These are phyloP conservation scores for Drosophila sp. DNA, from an alignment of 1,140 invertebrate genomes.

Conservation along the genomic window DNA sequence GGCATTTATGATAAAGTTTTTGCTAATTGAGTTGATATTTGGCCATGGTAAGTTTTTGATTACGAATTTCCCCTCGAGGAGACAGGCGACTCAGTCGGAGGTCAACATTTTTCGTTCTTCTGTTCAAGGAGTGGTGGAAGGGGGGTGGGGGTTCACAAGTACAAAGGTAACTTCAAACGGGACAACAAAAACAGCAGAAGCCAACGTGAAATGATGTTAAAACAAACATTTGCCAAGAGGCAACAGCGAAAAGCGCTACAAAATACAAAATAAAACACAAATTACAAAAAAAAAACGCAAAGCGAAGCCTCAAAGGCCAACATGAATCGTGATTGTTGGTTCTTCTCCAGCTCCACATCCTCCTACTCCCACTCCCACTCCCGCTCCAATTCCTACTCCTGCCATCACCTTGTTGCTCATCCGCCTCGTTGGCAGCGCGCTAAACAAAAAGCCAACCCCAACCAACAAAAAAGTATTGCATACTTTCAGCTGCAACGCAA, in stretches of 20 bases:
- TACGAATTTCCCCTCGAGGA: conserved; percentile 11
- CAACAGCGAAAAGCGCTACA: conserved; percentile 50
- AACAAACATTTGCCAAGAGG: conserved; percentile 65
- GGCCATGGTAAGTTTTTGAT: conserved; percentile 13
- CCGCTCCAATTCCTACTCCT: conserved; percentile 1
- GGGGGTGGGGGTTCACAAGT: conserved; percentile 17
- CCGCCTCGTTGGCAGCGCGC: conserved; percentile 43
- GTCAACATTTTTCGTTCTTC: conserved; percentile 38
- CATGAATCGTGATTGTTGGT: conserved; percentile 62
- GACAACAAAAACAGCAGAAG: conserved; percentile 35
- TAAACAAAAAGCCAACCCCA: conserved; percentile 53
- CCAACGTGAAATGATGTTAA: conserved; percentile 60
- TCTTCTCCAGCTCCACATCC: not conserved
- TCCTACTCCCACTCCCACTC: not conserved
- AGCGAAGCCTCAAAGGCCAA: conserved; percentile 59
- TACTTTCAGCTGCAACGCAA: conserved; percentile 67
- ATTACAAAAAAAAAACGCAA: conserved; percentile 45
- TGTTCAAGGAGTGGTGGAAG: too few relatives aligned
- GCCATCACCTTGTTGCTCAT: conserved; percentile 37
- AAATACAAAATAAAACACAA: conserved; percentile 41
- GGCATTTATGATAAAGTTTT: conserved; percentile 28
- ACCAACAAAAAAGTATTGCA: conserved; percentile 61
- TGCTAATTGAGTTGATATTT: conserved; percentile 55
- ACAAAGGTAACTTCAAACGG: conserved; percentile 68
- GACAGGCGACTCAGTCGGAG: not conserved